Percentiles rank a stretch among this genome's conserved stretches.
phyloP scores from a whole-genome alignment of 2,888 invertebrate species.

The Sipha maydis region DNA sequence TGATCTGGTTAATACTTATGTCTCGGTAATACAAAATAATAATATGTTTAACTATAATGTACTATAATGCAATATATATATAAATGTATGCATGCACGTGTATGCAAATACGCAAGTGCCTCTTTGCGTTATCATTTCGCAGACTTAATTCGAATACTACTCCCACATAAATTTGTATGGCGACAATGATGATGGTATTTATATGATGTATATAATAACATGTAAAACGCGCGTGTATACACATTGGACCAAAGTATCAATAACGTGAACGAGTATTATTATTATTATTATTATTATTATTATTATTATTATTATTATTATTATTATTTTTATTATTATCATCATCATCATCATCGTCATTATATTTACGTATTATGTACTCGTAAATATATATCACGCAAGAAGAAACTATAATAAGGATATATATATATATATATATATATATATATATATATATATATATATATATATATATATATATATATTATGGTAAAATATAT shows the following conservation, averaged over 20 bases:
- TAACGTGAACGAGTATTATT: neutral
- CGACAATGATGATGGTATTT: neutral
- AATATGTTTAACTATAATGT: neutral
- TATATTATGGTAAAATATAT: too few species aligned
- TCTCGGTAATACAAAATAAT: neutral
- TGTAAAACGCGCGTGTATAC: neutral
- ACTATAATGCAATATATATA: neutral
- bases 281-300: conserved; percentile 12
- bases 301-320: neutral
- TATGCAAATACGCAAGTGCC: neutral
- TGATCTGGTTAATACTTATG: too few species aligned
- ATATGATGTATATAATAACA: conserved; percentile 12
- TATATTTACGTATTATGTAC: too few species aligned
- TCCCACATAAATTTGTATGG: neutral
- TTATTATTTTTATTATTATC: too few species aligned
- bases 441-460: too few species aligned
- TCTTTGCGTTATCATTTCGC: conserved; percentile 13
- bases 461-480: too few species aligned
- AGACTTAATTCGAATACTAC: conserved; percentile 20
- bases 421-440: too few species aligned
- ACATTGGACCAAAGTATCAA: neutral
- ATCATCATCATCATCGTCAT: too few species aligned
- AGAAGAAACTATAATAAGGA: too few species aligned
- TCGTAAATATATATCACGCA: too few species aligned
- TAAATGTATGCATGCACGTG: neutral